These are phyloP conservation scores for Pangasius macronema DNA, from an alignment of 2,797 vertebrate genomes.

Conservation along the genomic window DNA sequence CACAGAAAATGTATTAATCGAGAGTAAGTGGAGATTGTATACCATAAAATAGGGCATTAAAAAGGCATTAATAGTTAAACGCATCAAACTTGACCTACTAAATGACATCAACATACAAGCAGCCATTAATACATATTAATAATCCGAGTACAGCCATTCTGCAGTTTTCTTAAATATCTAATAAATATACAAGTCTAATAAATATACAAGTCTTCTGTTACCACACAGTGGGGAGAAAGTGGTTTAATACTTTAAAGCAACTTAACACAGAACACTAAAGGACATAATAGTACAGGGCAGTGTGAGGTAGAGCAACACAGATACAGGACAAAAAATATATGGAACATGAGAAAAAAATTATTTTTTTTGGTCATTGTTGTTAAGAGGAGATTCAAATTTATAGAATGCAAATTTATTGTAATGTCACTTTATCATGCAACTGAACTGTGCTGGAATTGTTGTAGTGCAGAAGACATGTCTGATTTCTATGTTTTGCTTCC, in stretches of 20 bases:
- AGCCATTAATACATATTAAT: slow-evolving; percentile 34
- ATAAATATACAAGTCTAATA: too few relatives aligned
- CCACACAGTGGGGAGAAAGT: neutral
- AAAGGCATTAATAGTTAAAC: neutral
- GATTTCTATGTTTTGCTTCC: neutral
- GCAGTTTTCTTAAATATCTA: slow-evolving; percentile 8
- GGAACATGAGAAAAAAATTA: neutral
- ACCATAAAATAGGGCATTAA: neutral
- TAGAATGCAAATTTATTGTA: neutral
- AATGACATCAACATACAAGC: neutral
- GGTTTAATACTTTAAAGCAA: neutral
- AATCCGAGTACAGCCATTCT: neutral
- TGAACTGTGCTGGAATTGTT: neutral
- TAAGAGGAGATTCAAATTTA: neutral
- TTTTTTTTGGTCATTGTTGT: neutral
- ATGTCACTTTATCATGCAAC: neutral
- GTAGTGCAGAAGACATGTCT: neutral
- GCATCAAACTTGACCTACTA: neutral
- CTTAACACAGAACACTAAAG: neutral
- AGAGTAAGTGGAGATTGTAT: neutral
- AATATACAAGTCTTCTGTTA: neutral
- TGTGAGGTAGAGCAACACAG: neutral
- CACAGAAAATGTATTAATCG: neutral
- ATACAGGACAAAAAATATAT: neutral
- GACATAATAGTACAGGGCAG: neutral